phyloP scores from a whole-genome alignment of 2,888 invertebrate species.

The Craniophora ligustri region DNA sequence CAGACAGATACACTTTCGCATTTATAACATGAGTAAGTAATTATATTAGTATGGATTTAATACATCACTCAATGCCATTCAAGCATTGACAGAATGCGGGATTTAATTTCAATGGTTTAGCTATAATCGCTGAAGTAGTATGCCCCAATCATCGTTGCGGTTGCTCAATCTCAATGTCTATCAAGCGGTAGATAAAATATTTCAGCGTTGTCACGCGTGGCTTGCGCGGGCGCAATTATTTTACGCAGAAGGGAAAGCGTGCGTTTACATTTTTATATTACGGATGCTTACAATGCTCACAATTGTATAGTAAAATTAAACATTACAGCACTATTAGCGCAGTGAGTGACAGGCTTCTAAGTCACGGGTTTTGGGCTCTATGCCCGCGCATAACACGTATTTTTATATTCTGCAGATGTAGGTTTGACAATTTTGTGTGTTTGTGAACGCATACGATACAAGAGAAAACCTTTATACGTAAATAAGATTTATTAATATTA shows the following conservation, averaged over 20 bases:
- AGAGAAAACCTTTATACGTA: too few species aligned
- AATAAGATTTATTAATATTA: too few species aligned
- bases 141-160: neutral
- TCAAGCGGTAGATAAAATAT: slow-evolving; percentile 64
- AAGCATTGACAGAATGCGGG: neutral
- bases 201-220: slow-evolving; percentile 70
- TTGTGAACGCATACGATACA: too few species aligned
- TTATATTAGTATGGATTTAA: neutral
- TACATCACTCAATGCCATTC: neutral
- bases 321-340: too few species aligned
- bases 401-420: too few species aligned
- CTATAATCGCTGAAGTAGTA: neutral
- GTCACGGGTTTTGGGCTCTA: too few species aligned
- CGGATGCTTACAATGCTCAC: neutral
- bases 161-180: slow-evolving; percentile 51
- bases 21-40: neutral
- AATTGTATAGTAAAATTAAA: too few species aligned
- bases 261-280: slow-evolving; percentile 28
- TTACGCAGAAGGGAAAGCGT: slow-evolving; percentile 43
- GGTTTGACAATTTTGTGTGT: too few species aligned
- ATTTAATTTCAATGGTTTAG: neutral
- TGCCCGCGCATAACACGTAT: too few species aligned
- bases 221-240: slow-evolving; percentile 34
- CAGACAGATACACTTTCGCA: too few species aligned
- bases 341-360: too few species aligned